phyloP scores from a whole-genome alignment of 1,140 invertebrate species.

The Sitodiplosis mosellana region DNA sequence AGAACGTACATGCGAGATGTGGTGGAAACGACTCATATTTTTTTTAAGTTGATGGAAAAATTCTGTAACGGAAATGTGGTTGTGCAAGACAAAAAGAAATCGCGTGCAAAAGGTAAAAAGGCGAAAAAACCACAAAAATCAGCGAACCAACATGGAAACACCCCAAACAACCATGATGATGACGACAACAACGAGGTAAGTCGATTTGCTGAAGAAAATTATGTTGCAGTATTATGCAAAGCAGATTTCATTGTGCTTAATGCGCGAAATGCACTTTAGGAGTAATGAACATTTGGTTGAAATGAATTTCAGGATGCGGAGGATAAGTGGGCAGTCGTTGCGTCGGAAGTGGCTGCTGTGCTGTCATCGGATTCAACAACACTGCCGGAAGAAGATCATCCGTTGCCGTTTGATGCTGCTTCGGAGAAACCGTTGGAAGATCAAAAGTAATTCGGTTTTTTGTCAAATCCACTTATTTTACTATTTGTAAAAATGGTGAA shows the following conservation, averaged over 20 bases:
- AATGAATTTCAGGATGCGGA: constrained; percentile 15
- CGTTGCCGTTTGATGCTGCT: constrained; percentile 69
- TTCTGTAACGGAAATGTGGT: constrained; percentile 55
- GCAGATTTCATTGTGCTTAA: too few relatives aligned
- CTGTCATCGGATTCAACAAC: constrained; percentile 31
- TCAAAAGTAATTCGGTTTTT: constrained; percentile 50
- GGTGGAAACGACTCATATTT: constrained; percentile 75
- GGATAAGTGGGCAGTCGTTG: constrained; percentile 51
- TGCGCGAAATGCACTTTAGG: too few relatives aligned
- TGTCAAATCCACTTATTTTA: constrained; percentile 1
- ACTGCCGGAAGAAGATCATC: constrained; percentile 36
- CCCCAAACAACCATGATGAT: too few relatives aligned
- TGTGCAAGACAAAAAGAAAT: constrained; percentile 46
- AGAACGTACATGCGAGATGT: constrained; percentile 74
- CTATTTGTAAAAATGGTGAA: too few relatives aligned
- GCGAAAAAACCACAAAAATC: constrained; percentile 16
- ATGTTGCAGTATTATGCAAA: too few relatives aligned
- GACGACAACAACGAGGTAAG: neutral
- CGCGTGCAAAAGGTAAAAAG: constrained; percentile 32
- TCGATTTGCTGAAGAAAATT: too few relatives aligned
- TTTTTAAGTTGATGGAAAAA: constrained; percentile 78
- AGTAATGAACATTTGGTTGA: too few relatives aligned
- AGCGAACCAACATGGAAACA: neutral
- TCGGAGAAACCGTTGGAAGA: constrained; percentile 67
- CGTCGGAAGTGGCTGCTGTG: constrained; percentile 47